Conservation (phyloP, 2,888 invertebrate species). For the Parnassius apollo region DNA sequence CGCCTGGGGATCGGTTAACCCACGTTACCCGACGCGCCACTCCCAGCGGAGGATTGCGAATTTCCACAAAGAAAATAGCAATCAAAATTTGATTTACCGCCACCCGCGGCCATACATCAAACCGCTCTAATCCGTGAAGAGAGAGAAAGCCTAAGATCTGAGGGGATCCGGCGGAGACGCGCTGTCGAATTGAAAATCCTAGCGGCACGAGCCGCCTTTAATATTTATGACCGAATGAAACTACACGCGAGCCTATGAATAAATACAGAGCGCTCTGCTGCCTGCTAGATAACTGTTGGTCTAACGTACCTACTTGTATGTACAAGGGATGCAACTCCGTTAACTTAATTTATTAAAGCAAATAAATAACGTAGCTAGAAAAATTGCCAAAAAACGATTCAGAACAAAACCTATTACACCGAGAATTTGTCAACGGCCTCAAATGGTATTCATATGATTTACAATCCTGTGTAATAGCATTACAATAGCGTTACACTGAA, state of each 20-base stretch:
- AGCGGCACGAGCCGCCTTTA: constrained; percentile 60
- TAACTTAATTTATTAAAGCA: background rate
- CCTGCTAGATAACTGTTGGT: background rate
- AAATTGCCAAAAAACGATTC: no score
- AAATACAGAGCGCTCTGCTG: constrained; percentile 44
- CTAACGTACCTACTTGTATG: no score
- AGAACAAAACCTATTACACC: no score
- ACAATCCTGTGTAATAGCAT: no score
- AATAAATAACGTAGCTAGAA: no score
- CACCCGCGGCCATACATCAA: constrained; percentile 77
- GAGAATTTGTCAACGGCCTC: no score
- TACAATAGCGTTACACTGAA: no score
- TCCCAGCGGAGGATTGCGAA: constrained; percentile 67
- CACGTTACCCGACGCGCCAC: constrained; percentile 49
- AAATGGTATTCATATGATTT: no score
- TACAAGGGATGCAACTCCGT: background rate
- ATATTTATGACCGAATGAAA: constrained; percentile 75
- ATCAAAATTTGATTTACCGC: constrained; percentile 82
- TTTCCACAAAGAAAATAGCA: constrained; percentile 80
- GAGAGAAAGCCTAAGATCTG: constrained; percentile 71
- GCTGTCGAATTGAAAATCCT: constrained; percentile 76
- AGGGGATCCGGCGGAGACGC: constrained; percentile 58
- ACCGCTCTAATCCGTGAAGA: constrained; percentile 74
- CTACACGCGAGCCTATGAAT: constrained; percentile 64
- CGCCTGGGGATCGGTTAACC: constrained; percentile 76